Base-by-base conservation (phyloP, 2,888 invertebrate genomes). In the Tanytarsus gracilentus region DNA sequence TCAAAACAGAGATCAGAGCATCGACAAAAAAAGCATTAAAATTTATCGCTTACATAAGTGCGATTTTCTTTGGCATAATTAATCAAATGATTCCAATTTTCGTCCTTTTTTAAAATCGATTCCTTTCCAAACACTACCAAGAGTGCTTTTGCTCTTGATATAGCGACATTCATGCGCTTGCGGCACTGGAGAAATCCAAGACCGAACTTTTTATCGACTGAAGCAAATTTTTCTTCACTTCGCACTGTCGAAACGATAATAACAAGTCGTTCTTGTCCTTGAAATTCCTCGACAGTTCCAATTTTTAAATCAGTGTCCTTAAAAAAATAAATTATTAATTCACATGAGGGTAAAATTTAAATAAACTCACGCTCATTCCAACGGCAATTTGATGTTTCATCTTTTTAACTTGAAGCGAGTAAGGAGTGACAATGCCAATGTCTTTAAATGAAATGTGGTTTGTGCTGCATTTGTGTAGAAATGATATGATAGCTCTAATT, bases 391-490 rank as follows among this genome's bases (percentile, higher is more conserved):
- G 44, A 2, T 23, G 2, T n/a, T 26, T 25, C 2, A 53, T 6
- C 8, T 53, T 27, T 25, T 68, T 76, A 71, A 91, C 92, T 81
- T 97, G 97, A 70, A 91, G 90, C 62, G 85, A 75, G 69, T 97
- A 97, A 0, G 96, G 96, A 11, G 95, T 88, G 62, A 97, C 88
- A 21, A 53, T 23, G 2, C 96, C 96, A 68, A 97, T 81, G 65
- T 91, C 86, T 55, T 81, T 78, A 1, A 56, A 27, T 1, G 40
- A 27, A 25, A 56, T 27, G 2, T 44, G 14, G 1, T n/a, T 21
- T n/a, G 29, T 2, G 11, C 11, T 23, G 8, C 26, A 29, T 29
- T 50, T 29, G 1, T 8, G 16, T 1, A 50, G 1, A 25, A 50
- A 50, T 14, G 26, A 4, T 8, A 50, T 27, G n/a, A 50, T 16